Base-by-base conservation (phyloP, 2,797 vertebrate species). In the Cossypha polioptera region DNA sequence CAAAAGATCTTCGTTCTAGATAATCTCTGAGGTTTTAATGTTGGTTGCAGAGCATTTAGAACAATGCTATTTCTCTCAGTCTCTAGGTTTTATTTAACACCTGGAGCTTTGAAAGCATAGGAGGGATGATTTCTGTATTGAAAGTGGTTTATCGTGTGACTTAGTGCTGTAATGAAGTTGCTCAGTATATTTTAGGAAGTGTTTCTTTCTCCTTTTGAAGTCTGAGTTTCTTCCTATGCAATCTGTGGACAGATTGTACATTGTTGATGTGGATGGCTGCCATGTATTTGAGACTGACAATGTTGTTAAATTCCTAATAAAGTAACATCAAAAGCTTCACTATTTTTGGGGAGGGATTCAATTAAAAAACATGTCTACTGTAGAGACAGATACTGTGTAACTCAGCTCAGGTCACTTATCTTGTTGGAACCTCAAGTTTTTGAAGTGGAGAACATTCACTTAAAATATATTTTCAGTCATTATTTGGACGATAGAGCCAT, bases 401-500 rank as follows among this genome's bases (percentile, higher is more conserved):
- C 83, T 90, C 94, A 93, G 36, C 72, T 92, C 89, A 87, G 81
- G 89, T 95, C 91, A 87, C 95, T 92, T 97, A 54, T 86, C 97
- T 97, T 97, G 85, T 97, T 95, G 95, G 95, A 97, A 95, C 84
- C 66, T 76, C 85, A 80, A 95, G 92, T 95, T 96, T 80, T 96
- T 91, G 87, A 97, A 96, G 91, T 96, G 94, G 96, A 96, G 85
- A 97, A 94, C 95, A 95, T 96, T 94, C 91, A 94, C 92, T 98
- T 97, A 92, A 96, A 94, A 97, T 98, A 95, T 98, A 92, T 97
- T 98, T 97, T 87, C 97, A 99, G 99, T 97, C 98, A 98, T 97
- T 99, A 98, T 97, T 98, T 99, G 97, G 99, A 99, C 97, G 98
- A 97, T 87, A 98, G 98, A 95, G 98, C 97, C 96, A 97, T 98